Evolutionary conservation across 2,113 vertebrate genomes (phyloP).

Genomic region (Sturnus vulgaris): DNA sequence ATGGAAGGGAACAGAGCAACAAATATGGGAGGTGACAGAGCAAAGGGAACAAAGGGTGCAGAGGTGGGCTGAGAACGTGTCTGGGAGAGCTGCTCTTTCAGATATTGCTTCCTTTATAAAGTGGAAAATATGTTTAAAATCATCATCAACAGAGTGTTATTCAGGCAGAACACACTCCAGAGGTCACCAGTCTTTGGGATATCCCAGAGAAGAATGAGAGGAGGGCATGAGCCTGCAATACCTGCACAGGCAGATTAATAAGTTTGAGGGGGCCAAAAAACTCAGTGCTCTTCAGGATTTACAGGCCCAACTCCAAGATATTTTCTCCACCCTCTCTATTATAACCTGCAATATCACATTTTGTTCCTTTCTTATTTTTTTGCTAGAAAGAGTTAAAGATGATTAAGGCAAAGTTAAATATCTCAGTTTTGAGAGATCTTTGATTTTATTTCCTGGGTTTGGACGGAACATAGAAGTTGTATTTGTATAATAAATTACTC

Average conservation of each 20-base stretch:
- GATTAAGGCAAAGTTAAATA: neutral
- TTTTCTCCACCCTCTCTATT: neutral
- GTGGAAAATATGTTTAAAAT: neutral
- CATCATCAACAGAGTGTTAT: neutral
- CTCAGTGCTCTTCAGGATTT: neutral
- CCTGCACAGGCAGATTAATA: neutral
- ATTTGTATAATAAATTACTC: neutral
- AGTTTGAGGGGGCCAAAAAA: neutral
- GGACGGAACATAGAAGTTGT: neutral
- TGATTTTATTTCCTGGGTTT: neutral
- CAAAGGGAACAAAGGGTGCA: neutral
- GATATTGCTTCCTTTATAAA: neutral
- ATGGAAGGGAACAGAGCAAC: neutral
- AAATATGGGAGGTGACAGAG: neutral
- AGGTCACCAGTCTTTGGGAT: neutral
- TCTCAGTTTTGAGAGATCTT: neutral
- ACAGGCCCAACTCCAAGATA: neutral
- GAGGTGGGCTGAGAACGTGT: neutral
- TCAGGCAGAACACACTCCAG: neutral
- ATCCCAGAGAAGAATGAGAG: neutral
- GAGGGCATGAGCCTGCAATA: neutral
- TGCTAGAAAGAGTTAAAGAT: neutral
- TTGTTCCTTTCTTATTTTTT: neutral
- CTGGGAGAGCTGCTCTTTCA: neutral
- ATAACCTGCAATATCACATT: neutral